A percentile compares a stretch with the other conserved stretches of the same genome.
Evolutionary conservation across 2,113 vertebrate genomes (phyloP).

Genomic region (Ophthalmolycus amberensis): DNA sequence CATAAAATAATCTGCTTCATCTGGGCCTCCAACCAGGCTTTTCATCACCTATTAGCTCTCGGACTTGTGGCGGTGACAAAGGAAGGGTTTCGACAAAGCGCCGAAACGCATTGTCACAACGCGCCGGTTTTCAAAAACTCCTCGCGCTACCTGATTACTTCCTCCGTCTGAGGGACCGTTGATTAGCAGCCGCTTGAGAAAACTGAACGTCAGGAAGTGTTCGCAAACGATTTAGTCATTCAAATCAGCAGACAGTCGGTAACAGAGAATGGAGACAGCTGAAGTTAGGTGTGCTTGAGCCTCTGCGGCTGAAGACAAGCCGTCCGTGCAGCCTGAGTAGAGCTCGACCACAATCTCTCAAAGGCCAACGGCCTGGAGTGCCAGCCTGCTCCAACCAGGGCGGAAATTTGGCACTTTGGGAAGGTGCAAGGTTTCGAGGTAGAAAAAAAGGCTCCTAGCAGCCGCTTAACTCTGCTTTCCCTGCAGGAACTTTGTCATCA

Average conservation of each 20-base stretch:
- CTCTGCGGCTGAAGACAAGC: conserved; percentile 44
- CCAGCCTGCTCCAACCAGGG: conserved; percentile 39
- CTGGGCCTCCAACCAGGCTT: conserved; percentile 57
- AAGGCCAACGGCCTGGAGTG: conserved; percentile 34
- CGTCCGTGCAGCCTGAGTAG: conserved; percentile 40
- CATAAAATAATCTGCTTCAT: conserved; percentile 65
- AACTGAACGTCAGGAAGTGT: conserved; percentile 50
- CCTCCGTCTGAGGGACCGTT: conserved; percentile 33
- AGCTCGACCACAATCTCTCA: conserved; percentile 41
- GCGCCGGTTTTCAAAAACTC: conserved; percentile 43
- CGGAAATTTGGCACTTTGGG: conserved; percentile 63
- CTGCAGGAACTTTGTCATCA: conserved; percentile 67
- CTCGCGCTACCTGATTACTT: conserved; percentile 39
- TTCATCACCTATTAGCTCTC: conserved; percentile 77
- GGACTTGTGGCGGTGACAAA: conserved; percentile 60
- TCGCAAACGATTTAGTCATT: conserved; percentile 59
- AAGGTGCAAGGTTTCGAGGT: conserved; percentile 63
- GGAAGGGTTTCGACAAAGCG: conserved; percentile 72
- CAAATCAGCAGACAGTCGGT: conserved; percentile 36
- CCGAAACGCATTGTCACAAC: conserved; percentile 76
- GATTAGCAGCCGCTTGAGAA: conserved; percentile 66
- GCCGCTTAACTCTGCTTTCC: conserved; percentile 50
- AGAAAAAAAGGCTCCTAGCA: conserved; percentile 19
- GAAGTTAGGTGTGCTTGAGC: conserved; percentile 30
- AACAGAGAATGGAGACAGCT: conserved; percentile 44